phyloP scores from a whole-genome alignment of 2,888 invertebrate genomes.

The Metalampra italica region DNA sequence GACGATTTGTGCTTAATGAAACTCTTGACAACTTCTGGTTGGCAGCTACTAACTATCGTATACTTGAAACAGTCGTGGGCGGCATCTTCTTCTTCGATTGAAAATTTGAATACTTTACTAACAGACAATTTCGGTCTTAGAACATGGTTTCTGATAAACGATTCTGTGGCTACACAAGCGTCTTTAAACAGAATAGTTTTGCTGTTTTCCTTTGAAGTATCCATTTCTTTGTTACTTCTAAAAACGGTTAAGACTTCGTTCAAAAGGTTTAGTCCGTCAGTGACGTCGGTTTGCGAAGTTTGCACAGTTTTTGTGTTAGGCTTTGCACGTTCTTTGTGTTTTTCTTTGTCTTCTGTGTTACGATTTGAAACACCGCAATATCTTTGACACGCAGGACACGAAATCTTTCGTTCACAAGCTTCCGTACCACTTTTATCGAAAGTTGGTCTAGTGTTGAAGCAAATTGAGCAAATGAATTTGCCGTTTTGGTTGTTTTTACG shows the following conservation, averaged over 20 bases:
- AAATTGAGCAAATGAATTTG: slow-evolving; percentile 51
- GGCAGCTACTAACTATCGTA: slow-evolving; percentile 38
- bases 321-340: slow-evolving; percentile 6
- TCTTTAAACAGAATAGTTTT: slow-evolving; percentile 45
- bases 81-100: slow-evolving; percentile 34
- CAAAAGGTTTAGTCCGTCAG: slow-evolving; percentile 46
- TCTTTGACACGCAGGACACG: slow-evolving; percentile 41
- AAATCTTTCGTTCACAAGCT: slow-evolving; percentile 23
- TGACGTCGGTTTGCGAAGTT: slow-evolving; percentile 41
- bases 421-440: slow-evolving; percentile 11
- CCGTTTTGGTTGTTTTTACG: slow-evolving; percentile 17
- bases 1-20: slow-evolving; percentile 57
- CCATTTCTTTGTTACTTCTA: slow-evolving; percentile 47
- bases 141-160: slow-evolving; percentile 4
- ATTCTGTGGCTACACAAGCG: slow-evolving; percentile 41
- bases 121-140: slow-evolving; percentile 25
- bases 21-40: slow-evolving; percentile 31
- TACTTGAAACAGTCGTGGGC: slow-evolving; percentile 33
- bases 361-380: slow-evolving; percentile 6
- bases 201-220: slow-evolving; percentile 16
- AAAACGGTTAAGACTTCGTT: slow-evolving; percentile 64
- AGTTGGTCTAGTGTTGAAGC: slow-evolving; percentile 33
- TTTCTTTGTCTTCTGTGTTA: slow-evolving; percentile 9
- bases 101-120: slow-evolving; percentile 44
- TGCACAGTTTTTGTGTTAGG: slow-evolving; percentile 37